A percentile compares a stretch with the other conserved stretches of the same genome.
Evolutionary conservation across 2,113 vertebrate genomes (phyloP).

Genomic region (Neolamprologus fasciatus): DNA sequence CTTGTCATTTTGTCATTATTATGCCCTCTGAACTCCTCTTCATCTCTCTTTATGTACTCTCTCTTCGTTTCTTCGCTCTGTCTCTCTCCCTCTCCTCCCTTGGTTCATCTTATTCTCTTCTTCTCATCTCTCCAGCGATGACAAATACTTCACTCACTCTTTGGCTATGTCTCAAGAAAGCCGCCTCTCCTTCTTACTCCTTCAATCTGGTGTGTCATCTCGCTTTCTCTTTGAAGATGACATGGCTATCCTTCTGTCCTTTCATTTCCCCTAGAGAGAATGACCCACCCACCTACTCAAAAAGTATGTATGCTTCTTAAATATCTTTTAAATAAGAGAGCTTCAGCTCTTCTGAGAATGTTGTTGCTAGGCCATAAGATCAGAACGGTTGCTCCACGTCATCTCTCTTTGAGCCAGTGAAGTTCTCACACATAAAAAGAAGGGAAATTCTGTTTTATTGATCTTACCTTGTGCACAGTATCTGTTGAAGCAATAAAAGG

Average conservation of each 20-base stretch:
- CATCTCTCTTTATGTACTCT: background rate
- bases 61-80: background rate
- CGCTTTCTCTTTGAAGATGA: constrained; percentile 7
- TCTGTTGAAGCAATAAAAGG: background rate
- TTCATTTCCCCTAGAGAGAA: background rate
- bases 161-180: constrained; percentile 17
- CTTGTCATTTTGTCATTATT: constrained; percentile 65
- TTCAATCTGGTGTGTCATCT: constrained; percentile 4
- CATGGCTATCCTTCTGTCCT: background rate
- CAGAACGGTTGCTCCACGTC: background rate
- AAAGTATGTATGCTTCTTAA: background rate
- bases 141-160: constrained; percentile 42
- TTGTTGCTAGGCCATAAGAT: background rate
- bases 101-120: background rate
- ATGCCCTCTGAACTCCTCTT: constrained; percentile 40
- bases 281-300: background rate
- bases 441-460: background rate
- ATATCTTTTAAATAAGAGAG: background rate
- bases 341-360: background rate
- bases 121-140: constrained; percentile 12
- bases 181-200: background rate
- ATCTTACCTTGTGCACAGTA: background rate
- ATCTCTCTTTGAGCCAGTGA: background rate
- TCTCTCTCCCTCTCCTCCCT: constrained; percentile 4
- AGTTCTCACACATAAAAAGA: background rate